Conservation (phyloP, 2,888 invertebrate species). For the Caradrina clavipalpis region DNA sequence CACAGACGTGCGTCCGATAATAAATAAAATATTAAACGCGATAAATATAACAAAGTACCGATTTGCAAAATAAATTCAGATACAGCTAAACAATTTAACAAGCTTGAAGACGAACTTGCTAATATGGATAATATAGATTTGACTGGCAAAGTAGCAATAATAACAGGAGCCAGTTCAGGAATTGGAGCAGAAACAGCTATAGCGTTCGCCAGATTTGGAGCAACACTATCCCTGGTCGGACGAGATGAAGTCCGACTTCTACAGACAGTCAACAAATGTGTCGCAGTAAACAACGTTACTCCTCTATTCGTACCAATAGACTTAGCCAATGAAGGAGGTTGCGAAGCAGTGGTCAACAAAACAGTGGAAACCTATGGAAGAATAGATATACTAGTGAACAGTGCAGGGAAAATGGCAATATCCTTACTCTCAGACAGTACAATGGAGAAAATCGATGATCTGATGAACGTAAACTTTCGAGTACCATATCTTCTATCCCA, state of each 20-base stretch:
- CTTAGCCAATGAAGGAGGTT: slow-evolving; percentile 68
- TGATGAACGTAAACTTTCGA: slow-evolving; percentile 75
- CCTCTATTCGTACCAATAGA: slow-evolving; percentile 70
- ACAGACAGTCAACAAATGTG: slow-evolving; percentile 69
- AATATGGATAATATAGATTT: slow-evolving; percentile 71
- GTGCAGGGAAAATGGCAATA: slow-evolving; percentile 70
- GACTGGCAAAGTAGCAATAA: slow-evolving; percentile 74
- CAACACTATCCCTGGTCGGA: slow-evolving; percentile 71
- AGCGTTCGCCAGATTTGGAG: slow-evolving; percentile 69
- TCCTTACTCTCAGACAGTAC: slow-evolving; percentile 71
- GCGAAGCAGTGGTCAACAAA: slow-evolving; percentile 70
- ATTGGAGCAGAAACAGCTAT: slow-evolving; percentile 76
- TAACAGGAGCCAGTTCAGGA: slow-evolving; percentile 79
- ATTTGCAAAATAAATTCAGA: neutral
- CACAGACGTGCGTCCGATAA: slow-evolving; percentile 5
- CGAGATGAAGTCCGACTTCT: slow-evolving; percentile 70
- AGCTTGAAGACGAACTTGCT: neutral
- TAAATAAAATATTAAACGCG: neutral
- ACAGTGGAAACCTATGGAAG: slow-evolving; percentile 72
- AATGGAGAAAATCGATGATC: slow-evolving; percentile 73
- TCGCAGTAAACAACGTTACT: slow-evolving; percentile 48
- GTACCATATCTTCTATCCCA: slow-evolving; percentile 74
- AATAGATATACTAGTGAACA: slow-evolving; percentile 75
- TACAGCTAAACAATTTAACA: neutral
- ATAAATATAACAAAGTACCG: neutral